Evolutionary conservation across 2,113 vertebrate genomes (phyloP), one percentile per base, ranked within the genome.

Genomic region (Uropsilus gracilis): DNA sequence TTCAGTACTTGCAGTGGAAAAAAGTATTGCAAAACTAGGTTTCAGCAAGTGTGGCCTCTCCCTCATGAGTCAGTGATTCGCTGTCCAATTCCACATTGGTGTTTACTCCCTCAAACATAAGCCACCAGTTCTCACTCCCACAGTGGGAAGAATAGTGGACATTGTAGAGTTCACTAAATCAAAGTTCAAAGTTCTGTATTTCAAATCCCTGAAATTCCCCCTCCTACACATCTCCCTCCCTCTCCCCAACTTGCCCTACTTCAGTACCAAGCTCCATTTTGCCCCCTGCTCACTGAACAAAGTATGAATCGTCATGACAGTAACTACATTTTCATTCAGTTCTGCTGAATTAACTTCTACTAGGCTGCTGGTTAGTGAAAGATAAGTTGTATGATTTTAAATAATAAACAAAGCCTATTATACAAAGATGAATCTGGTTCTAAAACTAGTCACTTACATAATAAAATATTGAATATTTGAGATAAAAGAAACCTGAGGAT

Each of bases 121-220:
- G 71, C 42, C 50, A 69, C 8, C 46, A 24, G 46, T 84, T 80
- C 94, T 86, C 17, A 80, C 50, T 95, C 93, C 64, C 24, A 86
- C 22, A 30, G 6, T 44, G 48, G 86, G 68, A 39, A 73, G 72
- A 48, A 75, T 30, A 22, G 12, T 24, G 44, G 80, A 53, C 53
- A 66, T 84, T 89, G 13, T 13, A 90, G 53, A 83, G 50, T 66
- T 61, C 77, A 78, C 85, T 64, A 97, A 94, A 59, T 73, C 32
- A 50, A 89, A 64, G 28, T 93, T 94, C 89, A 89, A 88, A 90
- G 82, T 34, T n/a, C 44, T 81, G 1, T 53, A 72, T 95, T 86
- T 94, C 87, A 75, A 91, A 91, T 53, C 22, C 64, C 68, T 63
- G 28, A 76, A 28, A 44, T 13, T 86, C 77, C 50, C n/a, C 30